Percentiles rank a stretch among this genome's conserved stretches.
Evolutionary conservation across 1,140 invertebrate genomes (phyloP).

Genomic region (Pollicipes pollicipes): DNA sequence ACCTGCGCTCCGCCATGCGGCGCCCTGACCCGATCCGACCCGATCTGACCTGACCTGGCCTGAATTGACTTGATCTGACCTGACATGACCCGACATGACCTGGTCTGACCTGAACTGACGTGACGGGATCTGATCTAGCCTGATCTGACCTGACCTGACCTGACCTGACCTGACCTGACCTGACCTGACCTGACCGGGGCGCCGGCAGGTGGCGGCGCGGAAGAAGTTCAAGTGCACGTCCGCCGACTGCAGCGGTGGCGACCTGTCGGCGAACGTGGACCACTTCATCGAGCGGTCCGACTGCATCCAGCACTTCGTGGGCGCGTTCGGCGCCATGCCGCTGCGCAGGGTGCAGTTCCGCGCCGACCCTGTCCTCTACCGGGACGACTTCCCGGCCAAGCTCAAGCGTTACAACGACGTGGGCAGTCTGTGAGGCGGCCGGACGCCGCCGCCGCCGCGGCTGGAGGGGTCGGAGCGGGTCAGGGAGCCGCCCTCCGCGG

Average conservation of each 20-base stretch:
- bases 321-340: slow-evolving; percentile 70
- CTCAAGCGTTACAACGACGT: slow-evolving; percentile 79
- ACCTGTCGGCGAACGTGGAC: slow-evolving; percentile 66
- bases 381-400: slow-evolving; percentile 69
- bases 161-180: no score
- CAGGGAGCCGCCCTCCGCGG: no score
- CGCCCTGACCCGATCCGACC: no score
- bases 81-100: no score
- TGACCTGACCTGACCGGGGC: no score
- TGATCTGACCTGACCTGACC: no score
- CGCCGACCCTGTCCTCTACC: slow-evolving; percentile 84
- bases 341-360: slow-evolving; percentile 75
- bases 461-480: no score
- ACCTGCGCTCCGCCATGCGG: no score
- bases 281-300: slow-evolving; percentile 86
- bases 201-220: slow-evolving; percentile 68
- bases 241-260: slow-evolving; percentile 85
- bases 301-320: slow-evolving; percentile 72
- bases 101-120: no score
- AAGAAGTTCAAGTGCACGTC: slow-evolving; percentile 97
- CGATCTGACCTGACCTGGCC: no score
- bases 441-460: background rate
- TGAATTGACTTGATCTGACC: no score
- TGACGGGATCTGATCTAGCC: no score
- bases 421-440: slow-evolving; percentile 56